phyloP scores from a whole-genome alignment of 2,113 vertebrate species.

The Rhea americana region DNA sequence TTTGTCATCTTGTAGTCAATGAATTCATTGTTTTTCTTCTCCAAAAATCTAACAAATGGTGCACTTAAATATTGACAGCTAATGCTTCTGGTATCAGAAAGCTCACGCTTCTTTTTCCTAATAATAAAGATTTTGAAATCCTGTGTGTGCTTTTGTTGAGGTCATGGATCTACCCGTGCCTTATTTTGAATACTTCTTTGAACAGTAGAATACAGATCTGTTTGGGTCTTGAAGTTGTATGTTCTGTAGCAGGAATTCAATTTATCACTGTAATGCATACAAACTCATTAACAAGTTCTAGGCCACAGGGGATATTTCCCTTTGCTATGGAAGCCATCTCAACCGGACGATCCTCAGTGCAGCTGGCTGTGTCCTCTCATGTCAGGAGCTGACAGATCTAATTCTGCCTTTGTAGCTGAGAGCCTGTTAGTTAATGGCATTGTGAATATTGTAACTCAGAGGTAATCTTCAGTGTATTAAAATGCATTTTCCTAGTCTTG shows the following conservation, averaged over 20 bases:
- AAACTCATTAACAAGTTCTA: conserved; percentile 33
- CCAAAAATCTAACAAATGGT: neutral
- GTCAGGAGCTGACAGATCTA: conserved; percentile 53
- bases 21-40: neutral
- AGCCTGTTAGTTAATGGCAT: conserved; percentile 57
- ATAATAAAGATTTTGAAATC: neutral
- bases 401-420: conserved; percentile 31
- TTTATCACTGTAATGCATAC: conserved; percentile 28
- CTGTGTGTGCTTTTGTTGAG: neutral
- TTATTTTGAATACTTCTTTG: neutral
- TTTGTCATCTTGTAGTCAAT: neutral
- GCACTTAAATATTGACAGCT: neutral
- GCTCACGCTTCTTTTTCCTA: neutral
- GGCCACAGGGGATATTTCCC: conserved; percentile 15
- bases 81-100: neutral
- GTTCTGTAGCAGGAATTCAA: neutral
- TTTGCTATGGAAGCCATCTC: conserved; percentile 33
- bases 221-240: neutral
- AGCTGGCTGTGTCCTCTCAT: conserved; percentile 12
- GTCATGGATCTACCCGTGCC: neutral
- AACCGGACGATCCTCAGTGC: conserved; percentile 27
- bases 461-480: conserved; percentile 16
- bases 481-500: conserved; percentile 36
- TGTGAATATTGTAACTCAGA: conserved; percentile 34
- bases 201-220: neutral